A percentile compares a stretch with the other conserved stretches of the same genome.
Evolutionary conservation across 1,140 invertebrate genomes (phyloP).

Genomic region (Ectropis grisescens): DNA sequence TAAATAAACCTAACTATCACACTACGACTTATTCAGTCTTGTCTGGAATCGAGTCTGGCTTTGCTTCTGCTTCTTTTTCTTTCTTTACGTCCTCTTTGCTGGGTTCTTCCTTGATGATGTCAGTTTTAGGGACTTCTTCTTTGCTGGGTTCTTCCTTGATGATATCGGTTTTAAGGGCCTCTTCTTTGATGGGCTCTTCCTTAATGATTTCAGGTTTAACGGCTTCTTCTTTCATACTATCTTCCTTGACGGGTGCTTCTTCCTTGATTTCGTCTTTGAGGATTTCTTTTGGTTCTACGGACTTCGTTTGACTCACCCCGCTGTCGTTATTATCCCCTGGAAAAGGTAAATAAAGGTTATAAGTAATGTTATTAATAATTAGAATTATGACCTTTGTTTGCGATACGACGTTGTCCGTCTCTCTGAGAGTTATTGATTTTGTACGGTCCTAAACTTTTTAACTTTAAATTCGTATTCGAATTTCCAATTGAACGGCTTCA

Average conservation of each 20-base stretch:
- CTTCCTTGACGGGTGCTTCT: not conserved
- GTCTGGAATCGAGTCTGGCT: slow-evolving; percentile 6
- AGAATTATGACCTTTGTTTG: not conserved
- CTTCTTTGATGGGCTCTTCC: slow-evolving; percentile 2
- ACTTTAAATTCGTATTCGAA: too few relatives aligned
- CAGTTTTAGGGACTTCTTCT: slow-evolving; percentile 11
- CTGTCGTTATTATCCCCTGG: slow-evolving; percentile 36
- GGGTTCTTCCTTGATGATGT: slow-evolving; percentile 4
- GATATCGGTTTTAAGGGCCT: slow-evolving; percentile 10
- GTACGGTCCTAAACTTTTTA: too few relatives aligned
- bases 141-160: slow-evolving; percentile 2
- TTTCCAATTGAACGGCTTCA: too few relatives aligned
- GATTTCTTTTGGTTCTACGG: slow-evolving; percentile 11
- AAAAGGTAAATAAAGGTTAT: slow-evolving; percentile 1
- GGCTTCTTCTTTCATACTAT: slow-evolving; percentile 10
- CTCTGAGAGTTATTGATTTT: too few relatives aligned
- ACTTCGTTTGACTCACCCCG: slow-evolving; percentile 17
- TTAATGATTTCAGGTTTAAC: slow-evolving; percentile 8
- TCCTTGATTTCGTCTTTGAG: slow-evolving; percentile 10
- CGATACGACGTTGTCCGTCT: too few relatives aligned
- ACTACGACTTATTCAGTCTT: slow-evolving; percentile 46
- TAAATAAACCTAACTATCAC: slow-evolving; percentile 32
- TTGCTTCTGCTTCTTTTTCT: too few relatives aligned
- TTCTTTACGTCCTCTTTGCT: slow-evolving; percentile 3
- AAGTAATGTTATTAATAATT: not conserved